These are phyloP conservation scores for Ganaspis brasiliensis DNA, from an alignment of 2,888 invertebrate genomes.

Conservation along the genomic window DNA sequence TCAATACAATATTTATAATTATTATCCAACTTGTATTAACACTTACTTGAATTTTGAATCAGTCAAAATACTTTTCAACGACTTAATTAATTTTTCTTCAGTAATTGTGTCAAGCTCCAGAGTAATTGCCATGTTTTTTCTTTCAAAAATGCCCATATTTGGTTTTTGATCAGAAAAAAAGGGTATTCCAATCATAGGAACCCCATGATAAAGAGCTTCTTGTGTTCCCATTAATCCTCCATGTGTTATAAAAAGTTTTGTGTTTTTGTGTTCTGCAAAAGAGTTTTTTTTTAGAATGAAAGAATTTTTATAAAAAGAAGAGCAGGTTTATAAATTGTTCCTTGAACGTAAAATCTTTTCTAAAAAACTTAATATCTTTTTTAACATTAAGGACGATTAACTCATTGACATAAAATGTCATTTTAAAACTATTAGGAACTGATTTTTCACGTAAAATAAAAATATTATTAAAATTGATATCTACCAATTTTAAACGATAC, in stretches of 20 bases:
- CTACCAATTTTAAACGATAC: too few species aligned
- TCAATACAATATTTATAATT: background rate
- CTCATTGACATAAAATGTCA: too few species aligned
- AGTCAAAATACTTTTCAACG: slow-evolving; percentile 5
- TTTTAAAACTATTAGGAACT: too few species aligned
- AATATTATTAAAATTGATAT: too few species aligned
- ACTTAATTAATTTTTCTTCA: slow-evolving; percentile 35
- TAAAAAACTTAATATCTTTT: too few species aligned
- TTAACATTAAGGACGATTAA: too few species aligned
- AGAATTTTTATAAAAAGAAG: too few species aligned
- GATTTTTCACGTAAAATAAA: too few species aligned
- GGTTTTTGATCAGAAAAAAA: slow-evolving; percentile 66
- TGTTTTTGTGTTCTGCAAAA: slow-evolving; percentile 70
- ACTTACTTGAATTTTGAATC: slow-evolving; percentile 32
- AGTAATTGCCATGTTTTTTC: slow-evolving; percentile 58
- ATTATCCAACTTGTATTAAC: background rate
- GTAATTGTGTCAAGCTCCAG: slow-evolving; percentile 60
- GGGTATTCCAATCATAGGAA: slow-evolving; percentile 73
- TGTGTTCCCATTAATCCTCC: slow-evolving; percentile 73
- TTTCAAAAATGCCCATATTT: slow-evolving; percentile 62
- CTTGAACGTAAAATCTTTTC: too few species aligned
- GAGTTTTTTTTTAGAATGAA: too few species aligned
- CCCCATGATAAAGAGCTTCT: slow-evolving; percentile 69
- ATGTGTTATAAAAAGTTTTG: slow-evolving; percentile 71
- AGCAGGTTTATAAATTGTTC: too few species aligned